A percentile compares a stretch with the other conserved stretches of the same genome.
Evolutionary conservation across 2,113 vertebrate genomes (phyloP).

Genomic region (Serinus canaria): DNA sequence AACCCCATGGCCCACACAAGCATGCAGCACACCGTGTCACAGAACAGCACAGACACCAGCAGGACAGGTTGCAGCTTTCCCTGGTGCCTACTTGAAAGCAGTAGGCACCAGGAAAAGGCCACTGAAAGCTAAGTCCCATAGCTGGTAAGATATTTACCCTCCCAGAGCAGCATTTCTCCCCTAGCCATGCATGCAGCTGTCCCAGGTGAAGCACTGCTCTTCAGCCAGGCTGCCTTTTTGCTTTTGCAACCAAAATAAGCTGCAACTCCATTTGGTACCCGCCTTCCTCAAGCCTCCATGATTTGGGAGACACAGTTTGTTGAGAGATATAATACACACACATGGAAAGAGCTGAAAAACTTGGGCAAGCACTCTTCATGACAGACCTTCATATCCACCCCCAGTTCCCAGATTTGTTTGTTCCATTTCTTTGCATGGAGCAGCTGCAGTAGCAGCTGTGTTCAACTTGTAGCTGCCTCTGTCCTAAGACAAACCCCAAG

Average conservation of each 20-base stretch:
- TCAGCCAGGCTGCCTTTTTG: neutral
- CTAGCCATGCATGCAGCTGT: neutral
- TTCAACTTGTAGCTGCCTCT: neutral
- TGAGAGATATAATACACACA: neutral
- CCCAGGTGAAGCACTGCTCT: neutral
- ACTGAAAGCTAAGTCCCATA: neutral
- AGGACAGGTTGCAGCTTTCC: neutral
- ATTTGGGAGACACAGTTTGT: neutral
- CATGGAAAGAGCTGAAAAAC: neutral
- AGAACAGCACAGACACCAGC: neutral
- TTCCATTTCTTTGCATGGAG: neutral
- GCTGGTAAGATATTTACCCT: neutral
- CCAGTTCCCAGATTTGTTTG: neutral
- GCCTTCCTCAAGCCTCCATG: neutral
- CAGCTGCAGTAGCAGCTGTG: neutral
- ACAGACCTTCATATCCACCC: neutral
- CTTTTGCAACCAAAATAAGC: neutral
- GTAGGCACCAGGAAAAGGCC: neutral
- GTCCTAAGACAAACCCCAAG: neutral
- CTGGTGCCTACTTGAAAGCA: neutral
- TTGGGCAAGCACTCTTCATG: neutral
- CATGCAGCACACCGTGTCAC: rapidly evolving
- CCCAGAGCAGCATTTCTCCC: neutral
- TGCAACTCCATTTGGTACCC: neutral
- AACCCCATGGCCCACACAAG: rapidly evolving